Percentiles rank a stretch among this genome's conserved stretches.
These are phyloP conservation scores for Plotosus lineatus DNA, from an alignment of 2,113 vertebrate genomes.

Conservation along the genomic window DNA sequence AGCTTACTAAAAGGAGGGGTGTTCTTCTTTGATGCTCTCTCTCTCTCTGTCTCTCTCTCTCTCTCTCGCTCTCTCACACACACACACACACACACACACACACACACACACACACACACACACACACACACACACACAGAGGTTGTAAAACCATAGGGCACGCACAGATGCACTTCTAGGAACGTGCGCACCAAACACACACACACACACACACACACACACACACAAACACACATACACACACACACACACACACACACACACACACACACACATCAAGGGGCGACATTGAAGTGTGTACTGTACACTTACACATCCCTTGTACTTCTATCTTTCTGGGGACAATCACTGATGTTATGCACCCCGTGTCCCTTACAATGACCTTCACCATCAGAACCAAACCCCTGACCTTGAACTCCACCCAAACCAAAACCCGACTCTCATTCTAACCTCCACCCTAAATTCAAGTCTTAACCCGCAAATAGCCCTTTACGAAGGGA, in stretches of 20 bases:
- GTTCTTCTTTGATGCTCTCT: conserved; percentile 25
- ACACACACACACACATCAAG: conserved; percentile 53
- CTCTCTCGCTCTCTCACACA: conserved; percentile 38
- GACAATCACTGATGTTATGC: too few relatives aligned
- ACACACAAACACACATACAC: conserved; percentile 48
- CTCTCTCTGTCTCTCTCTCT: conserved; percentile 29
- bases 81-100: conserved; percentile 65
- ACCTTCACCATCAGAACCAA: too few relatives aligned
- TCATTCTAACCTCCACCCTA: too few relatives aligned
- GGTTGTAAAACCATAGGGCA: conserved; percentile 60
- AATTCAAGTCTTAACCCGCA: too few relatives aligned
- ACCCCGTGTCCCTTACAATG: too few relatives aligned
- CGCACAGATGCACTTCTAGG: conserved; percentile 69
- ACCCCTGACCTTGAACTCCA: too few relatives aligned
- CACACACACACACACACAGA: conserved; percentile 34
- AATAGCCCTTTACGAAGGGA: too few relatives aligned
- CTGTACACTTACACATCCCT: conserved; percentile 60
- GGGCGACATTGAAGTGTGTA: conserved; percentile 60
- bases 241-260: conserved; percentile 40
- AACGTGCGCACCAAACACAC: conserved; percentile 65
- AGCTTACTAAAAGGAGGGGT: conserved; percentile 52
- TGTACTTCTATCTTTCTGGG: too few relatives aligned
- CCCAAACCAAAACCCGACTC: too few relatives aligned
- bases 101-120: conserved; percentile 65
- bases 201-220: conserved; percentile 62